phyloP scores from a whole-genome alignment of 2,888 invertebrate genomes.

The Plebejus melissa region DNA sequence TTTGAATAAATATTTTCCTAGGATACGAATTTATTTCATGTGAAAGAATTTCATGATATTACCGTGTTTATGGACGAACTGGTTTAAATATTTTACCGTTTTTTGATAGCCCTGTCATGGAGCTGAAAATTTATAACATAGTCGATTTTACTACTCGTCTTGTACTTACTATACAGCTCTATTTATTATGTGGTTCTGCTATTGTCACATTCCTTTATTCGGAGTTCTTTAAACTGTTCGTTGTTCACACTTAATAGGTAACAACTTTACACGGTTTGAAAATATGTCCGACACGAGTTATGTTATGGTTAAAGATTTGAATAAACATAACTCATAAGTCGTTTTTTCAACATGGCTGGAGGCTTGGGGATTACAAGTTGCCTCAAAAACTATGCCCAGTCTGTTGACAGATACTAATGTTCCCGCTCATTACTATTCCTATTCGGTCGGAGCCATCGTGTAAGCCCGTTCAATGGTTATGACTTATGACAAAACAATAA shows the following conservation, averaged over 20 bases:
- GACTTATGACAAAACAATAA: constrained; percentile 10
- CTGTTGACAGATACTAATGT: constrained; percentile 51
- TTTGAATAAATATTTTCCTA: background rate
- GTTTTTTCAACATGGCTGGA: background rate
- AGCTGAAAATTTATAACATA: too few relatives aligned
- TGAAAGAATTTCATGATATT: too few relatives aligned
- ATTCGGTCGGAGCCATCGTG: constrained; percentile 35
- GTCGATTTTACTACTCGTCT: too few relatives aligned
- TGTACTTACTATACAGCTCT: too few relatives aligned
- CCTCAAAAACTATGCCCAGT: constrained; percentile 39
- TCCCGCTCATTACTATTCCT: constrained; percentile 40
- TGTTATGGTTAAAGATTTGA: background rate
- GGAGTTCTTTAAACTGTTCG: background rate
- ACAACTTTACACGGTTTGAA: background rate
- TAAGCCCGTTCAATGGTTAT: constrained; percentile 29
- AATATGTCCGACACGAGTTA: background rate
- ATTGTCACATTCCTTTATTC: background rate
- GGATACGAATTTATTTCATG: background rate
- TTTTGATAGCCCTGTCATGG: too few relatives aligned
- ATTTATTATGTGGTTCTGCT: too few relatives aligned
- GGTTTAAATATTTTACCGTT: background rate
- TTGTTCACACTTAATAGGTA: background rate
- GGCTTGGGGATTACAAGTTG: constrained; percentile 23
- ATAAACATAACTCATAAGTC: constrained; percentile 22
- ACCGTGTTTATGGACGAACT: background rate